These are phyloP conservation scores for Porites evermanni DNA, from an alignment of 92 coral and sea anemone species.

Conservation along the genomic window DNA sequence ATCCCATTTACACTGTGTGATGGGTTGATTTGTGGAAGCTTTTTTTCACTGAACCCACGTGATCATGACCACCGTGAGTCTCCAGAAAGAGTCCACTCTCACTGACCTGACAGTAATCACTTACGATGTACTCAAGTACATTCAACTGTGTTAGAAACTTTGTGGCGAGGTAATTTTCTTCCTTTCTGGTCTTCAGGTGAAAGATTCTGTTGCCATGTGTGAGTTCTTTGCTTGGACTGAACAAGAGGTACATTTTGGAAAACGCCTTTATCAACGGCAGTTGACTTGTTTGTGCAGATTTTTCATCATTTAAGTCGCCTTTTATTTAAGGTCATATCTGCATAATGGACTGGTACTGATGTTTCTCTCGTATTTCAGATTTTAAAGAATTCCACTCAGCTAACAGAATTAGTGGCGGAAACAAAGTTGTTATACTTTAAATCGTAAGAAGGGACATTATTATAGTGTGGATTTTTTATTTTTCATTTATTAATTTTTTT, in stretches of 20 bases:
- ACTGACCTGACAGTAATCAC: too few species aligned
- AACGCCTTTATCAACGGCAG: too few species aligned
- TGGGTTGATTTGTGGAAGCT: too few species aligned
- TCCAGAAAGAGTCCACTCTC: too few species aligned
- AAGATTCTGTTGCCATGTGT: constrained; percentile 85
- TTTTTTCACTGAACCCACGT: too few species aligned
- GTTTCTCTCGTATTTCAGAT: constrained; percentile 53
- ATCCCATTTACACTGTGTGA: too few species aligned
- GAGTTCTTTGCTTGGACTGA: constrained; percentile 92
- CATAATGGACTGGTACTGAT: neutral
- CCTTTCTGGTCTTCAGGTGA: constrained; percentile 51
- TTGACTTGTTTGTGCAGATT: neutral
- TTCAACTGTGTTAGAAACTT: too few species aligned
- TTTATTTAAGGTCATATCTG: neutral
- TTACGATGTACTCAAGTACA: too few species aligned
- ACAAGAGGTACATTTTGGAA: constrained; percentile 61
- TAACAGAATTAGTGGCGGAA: constrained; percentile 88
- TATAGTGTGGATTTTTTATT: neutral
- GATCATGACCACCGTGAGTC: too few species aligned
- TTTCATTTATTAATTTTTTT: neutral
- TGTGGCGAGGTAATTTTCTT: neutral
- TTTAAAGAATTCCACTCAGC: constrained; percentile 50
- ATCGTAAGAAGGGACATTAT: constrained; percentile 52
- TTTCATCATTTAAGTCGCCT: too few species aligned
- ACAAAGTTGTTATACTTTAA: constrained; percentile 74